These are phyloP conservation scores for Lacerta viridis DNA, from an alignment of 2,797 vertebrate genomes.

Conservation along the genomic window DNA sequence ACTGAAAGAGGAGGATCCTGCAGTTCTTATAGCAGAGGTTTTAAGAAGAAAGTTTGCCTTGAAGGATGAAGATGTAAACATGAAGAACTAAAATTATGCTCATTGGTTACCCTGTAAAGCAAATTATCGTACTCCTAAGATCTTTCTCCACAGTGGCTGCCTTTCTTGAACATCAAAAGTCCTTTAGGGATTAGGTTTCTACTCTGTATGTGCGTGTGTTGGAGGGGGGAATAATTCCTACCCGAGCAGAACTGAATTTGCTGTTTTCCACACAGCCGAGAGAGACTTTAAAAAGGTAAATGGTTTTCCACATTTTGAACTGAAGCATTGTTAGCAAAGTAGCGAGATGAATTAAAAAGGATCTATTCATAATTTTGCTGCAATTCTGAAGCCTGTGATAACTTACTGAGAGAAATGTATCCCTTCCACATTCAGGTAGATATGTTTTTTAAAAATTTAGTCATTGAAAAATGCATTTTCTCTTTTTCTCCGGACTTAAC, in stretches of 20 bases:
- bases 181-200: conserved; percentile 55
- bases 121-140: conserved; percentile 66
- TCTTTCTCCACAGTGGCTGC: conserved; percentile 76
- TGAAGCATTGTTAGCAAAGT: conserved; percentile 41
- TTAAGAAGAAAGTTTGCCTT: conserved; percentile 95
- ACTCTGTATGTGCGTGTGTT: background rate
- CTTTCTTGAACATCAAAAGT: conserved; percentile 72
- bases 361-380: background rate
- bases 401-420: background rate
- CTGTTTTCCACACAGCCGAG: conserved; percentile 58
- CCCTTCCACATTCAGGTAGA: background rate
- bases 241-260: conserved; percentile 50
- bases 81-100: conserved; percentile 76
- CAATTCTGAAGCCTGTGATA: background rate
- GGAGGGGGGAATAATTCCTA: background rate
- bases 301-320: conserved; percentile 63
- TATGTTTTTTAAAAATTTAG: background rate
- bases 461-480: background rate
- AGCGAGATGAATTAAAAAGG: conserved; percentile 28
- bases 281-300: conserved; percentile 62
- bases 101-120: conserved; percentile 61
- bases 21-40: conserved; percentile 93
- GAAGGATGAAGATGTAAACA: conserved; percentile 88
- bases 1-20: conserved; percentile 93
- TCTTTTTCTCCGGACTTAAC: background rate